Base-by-base conservation (phyloP, 2,113 vertebrate species). In the Bambusicola thoracicus region DNA sequence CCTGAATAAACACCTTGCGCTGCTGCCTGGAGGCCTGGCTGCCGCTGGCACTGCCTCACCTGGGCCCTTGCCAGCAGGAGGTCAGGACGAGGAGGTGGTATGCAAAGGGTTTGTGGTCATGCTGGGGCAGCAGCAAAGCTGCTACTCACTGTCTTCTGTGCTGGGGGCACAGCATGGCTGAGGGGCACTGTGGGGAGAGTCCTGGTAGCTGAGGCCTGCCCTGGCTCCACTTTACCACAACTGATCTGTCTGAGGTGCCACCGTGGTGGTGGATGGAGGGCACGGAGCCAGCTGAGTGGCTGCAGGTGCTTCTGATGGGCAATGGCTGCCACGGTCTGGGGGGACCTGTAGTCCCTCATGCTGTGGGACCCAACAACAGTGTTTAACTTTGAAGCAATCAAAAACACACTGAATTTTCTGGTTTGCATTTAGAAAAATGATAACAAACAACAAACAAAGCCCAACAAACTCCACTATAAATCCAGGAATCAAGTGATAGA, bases 401-500 rank as follows among this genome's bases (percentile, higher is more conserved):
- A 29, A 49, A 62, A 59, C 66, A 67, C 30, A 12, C 17, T 29
- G 19, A 51, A 3, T 92, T 82, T 87, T 86, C 78, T 92, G 79
- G 92, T 94, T 84, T 90, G 84, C 77, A 96, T 94, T 97, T 40
- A 10, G 24, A 63, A 63, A 40, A 27, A 19, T 10, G 40, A 40
- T 16, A 12, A 27, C 10, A 14, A 38, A 62, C n/a, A n/a, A n/a
- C n/a, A n/a, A n/a, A n/a, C n/a, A 27, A 13, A 27, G 27, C 36
- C 83, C 34, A 74, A 92, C 97, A 95, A 74, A 67, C 3, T n/a
- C 55, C 16, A 0, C 49, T n/a, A 70, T n/a, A 72, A 41, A 81
- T 82, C 65, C 79, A 75, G 67, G 81, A 97, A 96, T 25, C 65
- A 78, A 87, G 82, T 68, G 87, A 93, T 92, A 72, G 21, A 15